These are phyloP conservation scores for Muscicapa striata DNA, from an alignment of 2,797 vertebrate genomes.

Conservation along the genomic window DNA sequence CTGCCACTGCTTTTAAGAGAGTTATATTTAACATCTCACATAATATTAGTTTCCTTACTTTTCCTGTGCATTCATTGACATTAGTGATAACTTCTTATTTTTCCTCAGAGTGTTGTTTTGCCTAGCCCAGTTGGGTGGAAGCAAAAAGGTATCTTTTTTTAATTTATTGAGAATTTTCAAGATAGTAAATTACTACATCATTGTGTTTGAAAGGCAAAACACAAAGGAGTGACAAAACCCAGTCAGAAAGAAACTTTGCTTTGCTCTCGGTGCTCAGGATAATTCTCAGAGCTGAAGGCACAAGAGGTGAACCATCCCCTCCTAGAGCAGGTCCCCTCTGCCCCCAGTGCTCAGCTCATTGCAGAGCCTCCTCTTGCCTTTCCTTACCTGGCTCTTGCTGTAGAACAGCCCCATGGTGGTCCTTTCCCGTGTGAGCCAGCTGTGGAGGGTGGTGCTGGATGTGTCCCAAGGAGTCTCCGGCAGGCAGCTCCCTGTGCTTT, in stretches of 20 bases:
- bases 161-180: neutral
- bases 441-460: accelerated
- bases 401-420: constrained; percentile 49
- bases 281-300: neutral
- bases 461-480: accelerated
- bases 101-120: neutral
- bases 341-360: accelerated
- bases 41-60: neutral
- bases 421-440: accelerated
- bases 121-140: neutral
- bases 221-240: neutral
- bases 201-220: neutral
- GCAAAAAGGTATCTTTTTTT: accelerated
- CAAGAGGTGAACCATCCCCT: neutral
- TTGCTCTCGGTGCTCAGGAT: neutral
- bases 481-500: neutral
- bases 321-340: neutral
- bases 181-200: neutral
- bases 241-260: neutral
- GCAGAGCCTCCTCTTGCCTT: neutral
- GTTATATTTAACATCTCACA: neutral
- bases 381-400: constrained; percentile 65
- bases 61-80: neutral
- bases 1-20: neutral
- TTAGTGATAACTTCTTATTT: neutral